phyloP scores from a whole-genome alignment of 2,797 vertebrate genomes.

The Silurus aristotelis region DNA sequence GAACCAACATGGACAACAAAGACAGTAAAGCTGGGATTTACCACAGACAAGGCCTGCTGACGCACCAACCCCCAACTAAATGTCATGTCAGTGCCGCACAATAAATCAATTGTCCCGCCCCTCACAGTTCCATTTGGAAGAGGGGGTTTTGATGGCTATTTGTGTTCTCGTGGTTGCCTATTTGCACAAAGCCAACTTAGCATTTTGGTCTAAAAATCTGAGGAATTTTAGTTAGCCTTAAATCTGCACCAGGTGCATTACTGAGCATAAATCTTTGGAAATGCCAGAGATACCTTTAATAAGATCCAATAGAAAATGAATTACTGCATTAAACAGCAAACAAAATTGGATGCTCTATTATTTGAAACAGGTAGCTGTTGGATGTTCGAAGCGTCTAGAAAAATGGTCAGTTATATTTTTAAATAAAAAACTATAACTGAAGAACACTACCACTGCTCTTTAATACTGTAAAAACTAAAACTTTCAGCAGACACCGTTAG shows the following conservation, averaged over 20 bases:
- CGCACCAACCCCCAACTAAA: constrained; percentile 32
- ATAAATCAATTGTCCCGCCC: constrained; percentile 36
- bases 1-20: not conserved
- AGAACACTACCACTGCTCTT: not conserved
- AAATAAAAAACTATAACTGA: not conserved
- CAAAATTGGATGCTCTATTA: not conserved
- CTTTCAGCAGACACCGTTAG: not conserved
- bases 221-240: not conserved
- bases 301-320: not conserved
- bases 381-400: not conserved
- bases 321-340: not conserved
- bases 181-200: not conserved
- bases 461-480: no score
- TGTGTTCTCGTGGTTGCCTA: not conserved
- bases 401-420: not conserved
- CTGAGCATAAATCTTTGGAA: not conserved
- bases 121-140: constrained; percentile 19
- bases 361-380: not conserved
- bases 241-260: not conserved
- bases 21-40: constrained; percentile 25
- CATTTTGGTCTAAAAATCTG: not conserved
- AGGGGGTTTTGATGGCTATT: constrained; percentile 13
- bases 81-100: constrained; percentile 28
- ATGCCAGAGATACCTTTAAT: not conserved
- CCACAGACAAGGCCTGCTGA: constrained; percentile 22